Evolutionary conservation across 2,888 invertebrate genomes (phyloP), one percentile per base, ranked within the genome.

Genomic region (Dusona sp.): DNA sequence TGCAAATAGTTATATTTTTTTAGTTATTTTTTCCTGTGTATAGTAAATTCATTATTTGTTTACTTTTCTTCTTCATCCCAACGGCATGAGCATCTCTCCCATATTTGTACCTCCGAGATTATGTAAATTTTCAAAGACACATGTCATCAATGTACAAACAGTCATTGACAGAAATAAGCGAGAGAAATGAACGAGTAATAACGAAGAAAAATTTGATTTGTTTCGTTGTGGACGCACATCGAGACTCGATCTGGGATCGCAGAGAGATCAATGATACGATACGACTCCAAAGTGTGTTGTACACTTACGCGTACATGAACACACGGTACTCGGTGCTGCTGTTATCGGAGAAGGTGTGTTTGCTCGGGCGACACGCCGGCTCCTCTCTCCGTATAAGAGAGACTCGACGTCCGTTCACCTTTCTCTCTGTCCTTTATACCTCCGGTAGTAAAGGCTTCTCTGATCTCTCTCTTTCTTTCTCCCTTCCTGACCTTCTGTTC

Each of bases 401-500:
- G 90, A 89, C 91, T 90, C 86, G 89, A 88, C 90, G 92, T 91
- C 91, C 92, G 87, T 92, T 92, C 92, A 90, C 92, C 92, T 91
- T 88, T 89, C 87, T 87, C 89, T 89, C 88, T 75, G 51, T 86
- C 83, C 68, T 79, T 65, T 38, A 22, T 45, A 64, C 67, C 29
- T 74, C 42, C 68, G 64, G 38, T 38, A 33, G 64, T 51, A 72
- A 19, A 72, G 64, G 13, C 82, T 74, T 72, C 72, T 54, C 70
- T 36, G 19, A 70, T 70, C 77, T 84, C 89, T 91, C 64, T 79
- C 48, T 61, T 45, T 38, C 64, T 77, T 77, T 84, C 75, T 84
- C 65, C 4, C 13, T 36, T 36, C n/a, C 51, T 36, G 33, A 54
- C 51, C 54, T 36, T 54, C 33, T 33, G 16, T 51, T 33, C 48